Conservation (phyloP, 2,113 vertebrate genomes). For the Eublepharis macularius region DNA sequence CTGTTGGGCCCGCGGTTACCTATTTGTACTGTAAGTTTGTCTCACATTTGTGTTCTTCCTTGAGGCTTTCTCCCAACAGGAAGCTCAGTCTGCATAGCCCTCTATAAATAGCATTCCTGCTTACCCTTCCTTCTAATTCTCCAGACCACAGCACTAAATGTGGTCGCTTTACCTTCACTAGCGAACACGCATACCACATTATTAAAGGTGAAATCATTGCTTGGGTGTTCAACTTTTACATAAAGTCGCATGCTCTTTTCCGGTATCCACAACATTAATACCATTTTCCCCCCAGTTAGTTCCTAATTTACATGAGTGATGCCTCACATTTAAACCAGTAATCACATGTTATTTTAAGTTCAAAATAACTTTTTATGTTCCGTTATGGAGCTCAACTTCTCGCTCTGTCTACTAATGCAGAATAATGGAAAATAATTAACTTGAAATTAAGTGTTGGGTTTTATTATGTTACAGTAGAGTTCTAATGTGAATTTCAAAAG, state of each 20-base stretch:
- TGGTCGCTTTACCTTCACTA: background rate
- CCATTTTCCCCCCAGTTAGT: conserved; percentile 53
- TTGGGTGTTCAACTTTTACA: background rate
- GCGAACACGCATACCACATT: background rate
- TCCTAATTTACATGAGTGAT: conserved; percentile 59
- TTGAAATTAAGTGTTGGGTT: conserved; percentile 70
- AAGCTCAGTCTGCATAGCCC: background rate
- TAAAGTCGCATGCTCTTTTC: conserved; percentile 3
- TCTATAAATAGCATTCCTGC: background rate
- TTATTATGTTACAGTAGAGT: conserved; percentile 66
- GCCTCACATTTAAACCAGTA: conserved; percentile 62
- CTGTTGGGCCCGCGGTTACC: too few species aligned
- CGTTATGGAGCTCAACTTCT: conserved; percentile 55
- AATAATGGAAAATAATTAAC: conserved; percentile 74
- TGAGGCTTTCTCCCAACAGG: background rate
- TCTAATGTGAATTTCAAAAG: conserved; percentile 70
- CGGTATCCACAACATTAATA: conserved; percentile 2
- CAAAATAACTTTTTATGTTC: conserved; percentile 63
- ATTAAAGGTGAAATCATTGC: conserved; percentile 5
- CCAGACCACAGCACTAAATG: background rate
- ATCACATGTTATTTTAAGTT: conserved; percentile 58
- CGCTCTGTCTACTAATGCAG: conserved; percentile 61
- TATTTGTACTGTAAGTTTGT: background rate
- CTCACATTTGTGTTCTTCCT: background rate
- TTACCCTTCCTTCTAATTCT: background rate